Evolutionary conservation across 2,113 vertebrate genomes (phyloP).

Genomic region (Petromus typicus): DNA sequence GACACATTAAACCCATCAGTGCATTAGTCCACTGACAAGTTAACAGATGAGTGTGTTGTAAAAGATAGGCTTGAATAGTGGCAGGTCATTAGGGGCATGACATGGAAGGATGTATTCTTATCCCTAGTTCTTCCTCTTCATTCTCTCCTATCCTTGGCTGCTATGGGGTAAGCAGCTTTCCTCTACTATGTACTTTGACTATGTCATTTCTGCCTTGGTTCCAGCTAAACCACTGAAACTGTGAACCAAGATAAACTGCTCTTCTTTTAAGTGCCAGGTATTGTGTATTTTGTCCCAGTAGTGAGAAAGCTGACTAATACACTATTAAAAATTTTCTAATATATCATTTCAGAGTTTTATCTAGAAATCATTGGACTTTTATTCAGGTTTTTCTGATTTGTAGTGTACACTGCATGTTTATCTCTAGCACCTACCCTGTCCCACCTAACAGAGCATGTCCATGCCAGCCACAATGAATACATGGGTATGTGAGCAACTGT

Average conservation of each 20-base stretch:
- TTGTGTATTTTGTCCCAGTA: background rate
- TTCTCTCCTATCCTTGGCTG: background rate
- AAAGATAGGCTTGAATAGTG: background rate
- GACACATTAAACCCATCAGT: background rate
- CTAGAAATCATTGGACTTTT: constrained; percentile 16
- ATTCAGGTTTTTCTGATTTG: constrained; percentile 37
- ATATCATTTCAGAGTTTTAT: constrained; percentile 3
- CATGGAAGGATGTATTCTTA: background rate
- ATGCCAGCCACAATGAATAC: background rate
- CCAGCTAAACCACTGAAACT: background rate
- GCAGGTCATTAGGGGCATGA: background rate
- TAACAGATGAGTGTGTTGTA: background rate
- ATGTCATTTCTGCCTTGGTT: background rate
- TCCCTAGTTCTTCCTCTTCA: background rate
- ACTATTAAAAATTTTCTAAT: background rate
- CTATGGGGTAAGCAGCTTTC: background rate
- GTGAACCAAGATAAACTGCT: background rate
- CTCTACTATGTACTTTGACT: background rate
- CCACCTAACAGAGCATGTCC: background rate
- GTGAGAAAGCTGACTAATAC: background rate
- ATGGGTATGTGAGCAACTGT: background rate
- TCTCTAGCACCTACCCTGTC: background rate
- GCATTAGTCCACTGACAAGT: background rate
- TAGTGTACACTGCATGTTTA: background rate
- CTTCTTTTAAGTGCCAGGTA: background rate